These are phyloP conservation scores for Achlya flavicornis DNA, from an alignment of 2,888 invertebrate species.

Conservation along the genomic window DNA sequence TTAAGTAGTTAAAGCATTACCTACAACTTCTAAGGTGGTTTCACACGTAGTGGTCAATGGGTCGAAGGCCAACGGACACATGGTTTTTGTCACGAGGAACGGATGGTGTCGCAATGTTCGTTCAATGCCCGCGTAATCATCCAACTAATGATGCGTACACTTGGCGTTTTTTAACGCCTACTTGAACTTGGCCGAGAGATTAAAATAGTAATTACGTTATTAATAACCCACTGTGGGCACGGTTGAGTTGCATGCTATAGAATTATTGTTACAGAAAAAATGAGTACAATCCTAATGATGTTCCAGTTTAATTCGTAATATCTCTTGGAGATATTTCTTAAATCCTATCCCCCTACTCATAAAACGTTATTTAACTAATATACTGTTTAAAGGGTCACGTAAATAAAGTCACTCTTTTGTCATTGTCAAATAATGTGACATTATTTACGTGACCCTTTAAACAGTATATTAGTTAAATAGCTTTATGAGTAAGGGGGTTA, in stretches of 20 bases:
- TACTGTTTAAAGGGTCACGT: no score
- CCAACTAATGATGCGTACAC: conserved; percentile 51
- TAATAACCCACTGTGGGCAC: conserved; percentile 28
- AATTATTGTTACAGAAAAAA: background rate
- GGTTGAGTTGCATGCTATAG: background rate
- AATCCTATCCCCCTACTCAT: no score
- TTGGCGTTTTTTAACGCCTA: conserved; percentile 41
- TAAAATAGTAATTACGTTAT: conserved; percentile 44
- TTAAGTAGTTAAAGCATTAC: conserved; percentile 21
- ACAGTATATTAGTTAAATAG: no score
- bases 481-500: no score
- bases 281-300: background rate
- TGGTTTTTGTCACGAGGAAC: conserved; percentile 63
- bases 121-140: conserved; percentile 45
- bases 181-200: conserved; percentile 70
- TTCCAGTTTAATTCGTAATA: no score
- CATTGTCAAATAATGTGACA: no score
- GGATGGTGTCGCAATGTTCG: conserved; percentile 57
- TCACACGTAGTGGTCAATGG: conserved; percentile 47
- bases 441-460: no score
- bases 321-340: no score
- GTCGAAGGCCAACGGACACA: conserved; percentile 65
- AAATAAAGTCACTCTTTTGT: no score
- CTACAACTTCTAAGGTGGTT: conserved; percentile 26
- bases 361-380: no score